Conservation (phyloP, 2,113 vertebrate genomes). For the Prinia subflava region DNA sequence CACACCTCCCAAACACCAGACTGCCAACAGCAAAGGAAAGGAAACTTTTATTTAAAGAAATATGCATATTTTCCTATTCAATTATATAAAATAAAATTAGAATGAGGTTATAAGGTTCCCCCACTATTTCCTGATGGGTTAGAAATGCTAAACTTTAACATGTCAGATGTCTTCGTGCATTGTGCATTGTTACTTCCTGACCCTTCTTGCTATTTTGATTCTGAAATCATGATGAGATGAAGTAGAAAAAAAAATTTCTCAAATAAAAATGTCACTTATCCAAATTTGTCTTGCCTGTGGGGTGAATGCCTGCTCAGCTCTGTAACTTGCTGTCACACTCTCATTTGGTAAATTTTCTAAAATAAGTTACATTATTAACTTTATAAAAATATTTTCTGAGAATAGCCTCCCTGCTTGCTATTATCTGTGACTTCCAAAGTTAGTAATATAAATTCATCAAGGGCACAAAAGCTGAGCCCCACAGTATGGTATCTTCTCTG, state of each 20-base stretch:
- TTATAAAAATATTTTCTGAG: background rate
- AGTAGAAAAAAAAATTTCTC: background rate
- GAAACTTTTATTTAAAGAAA: background rate
- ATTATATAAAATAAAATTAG: background rate
- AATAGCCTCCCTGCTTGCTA: background rate
- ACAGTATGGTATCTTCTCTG: background rate
- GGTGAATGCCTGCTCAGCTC: background rate
- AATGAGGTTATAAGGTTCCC: background rate
- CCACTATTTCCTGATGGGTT: background rate
- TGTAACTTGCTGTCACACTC: background rate
- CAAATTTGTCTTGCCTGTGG: background rate
- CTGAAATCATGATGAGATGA: background rate
- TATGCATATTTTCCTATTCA: background rate
- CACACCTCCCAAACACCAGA: background rate
- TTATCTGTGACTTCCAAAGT: background rate
- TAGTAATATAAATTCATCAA: background rate
- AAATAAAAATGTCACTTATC: background rate
- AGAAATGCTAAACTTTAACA: background rate
- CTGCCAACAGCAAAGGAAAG: background rate
- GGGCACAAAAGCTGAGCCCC: background rate
- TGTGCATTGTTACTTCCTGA: background rate
- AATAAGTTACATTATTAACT: background rate
- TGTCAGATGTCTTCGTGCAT: too few relatives aligned
- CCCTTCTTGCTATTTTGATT: background rate
- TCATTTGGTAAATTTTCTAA: background rate